Base-by-base conservation (phyloP, 2,113 vertebrate species). In the Spea bombifrons region DNA sequence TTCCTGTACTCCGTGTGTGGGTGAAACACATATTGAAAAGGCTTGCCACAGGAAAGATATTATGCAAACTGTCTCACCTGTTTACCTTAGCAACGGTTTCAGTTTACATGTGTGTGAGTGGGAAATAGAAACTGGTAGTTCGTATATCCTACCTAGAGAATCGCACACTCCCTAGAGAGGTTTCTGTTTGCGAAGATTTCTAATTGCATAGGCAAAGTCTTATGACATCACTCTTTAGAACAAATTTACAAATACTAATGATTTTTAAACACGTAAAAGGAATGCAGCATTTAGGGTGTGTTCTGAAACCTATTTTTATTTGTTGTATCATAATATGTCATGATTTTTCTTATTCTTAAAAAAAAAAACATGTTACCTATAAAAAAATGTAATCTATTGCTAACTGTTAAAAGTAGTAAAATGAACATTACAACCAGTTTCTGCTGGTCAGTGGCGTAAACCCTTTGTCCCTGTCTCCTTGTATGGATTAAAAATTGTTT, bases 11-110 rank as follows among this genome's bases (percentile, higher is more conserved):
- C 3, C 57, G 8, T 68, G 63, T 46, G 75, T 68, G 65, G 65
- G 50, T 13, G 50, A 8, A 57, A 46, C 46, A 7, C 75, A 46
- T 12, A 30, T 46, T 50, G 46, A 48, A 68, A 76, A 57, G 12
- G 16, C 50, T 55, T 43, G 13, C 10, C 7, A 59, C 4, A 70
- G 15, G 55, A 52, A 15, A 49, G 66, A 48, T 16, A 13, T 71
- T 70, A 61, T 70, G 66, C 66, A 77, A 77, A 70, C 13, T 43
- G 7, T 12, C 52, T 77, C 55, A 63, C 75, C 75, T 77, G 67
- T 13, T 77, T 63, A 66, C 53, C 67, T 77, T 70, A 70, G 67
- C 53, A 63, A 61, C 66, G 61, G 66, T 77, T 70, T 77, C 75
- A 63, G 64, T 75, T 75, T 75, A 75, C 64, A 67, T 12, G 13